A percentile compares a stretch with the other conserved stretches of the same genome.
phyloP scores from a whole-genome alignment of 2,113 vertebrate genomes.

The Sula dactylatra region DNA sequence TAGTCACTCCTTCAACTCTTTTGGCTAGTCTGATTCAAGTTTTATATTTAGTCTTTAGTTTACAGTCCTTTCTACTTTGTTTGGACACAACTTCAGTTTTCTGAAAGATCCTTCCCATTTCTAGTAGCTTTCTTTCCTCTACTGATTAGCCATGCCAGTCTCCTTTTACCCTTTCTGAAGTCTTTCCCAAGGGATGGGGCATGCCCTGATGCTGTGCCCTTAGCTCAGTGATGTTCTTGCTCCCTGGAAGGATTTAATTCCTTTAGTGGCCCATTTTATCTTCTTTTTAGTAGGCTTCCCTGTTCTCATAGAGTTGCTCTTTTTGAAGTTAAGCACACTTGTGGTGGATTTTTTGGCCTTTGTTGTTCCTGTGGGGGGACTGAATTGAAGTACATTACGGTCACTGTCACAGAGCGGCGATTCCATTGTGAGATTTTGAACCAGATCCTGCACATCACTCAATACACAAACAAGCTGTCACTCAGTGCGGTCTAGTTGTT shows the following conservation, averaged over 20 bases:
- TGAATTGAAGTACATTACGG: conserved; percentile 4
- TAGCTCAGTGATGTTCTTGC: neutral
- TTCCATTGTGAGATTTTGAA: conserved; percentile 25
- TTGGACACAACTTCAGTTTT: neutral
- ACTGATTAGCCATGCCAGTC: neutral
- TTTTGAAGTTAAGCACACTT: conserved; percentile 19
- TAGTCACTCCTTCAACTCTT: neutral
- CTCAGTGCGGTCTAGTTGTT: neutral
- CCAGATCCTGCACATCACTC: neutral
- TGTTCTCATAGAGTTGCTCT: neutral
- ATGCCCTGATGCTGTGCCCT: neutral
- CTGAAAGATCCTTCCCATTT: neutral
- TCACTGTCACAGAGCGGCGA: conserved; percentile 4
- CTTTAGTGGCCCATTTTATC: neutral
- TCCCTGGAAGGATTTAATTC: neutral
- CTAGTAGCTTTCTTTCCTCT: neutral
- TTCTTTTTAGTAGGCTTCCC: neutral
- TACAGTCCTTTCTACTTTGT: neutral
- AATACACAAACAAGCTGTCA: conserved; percentile 37
- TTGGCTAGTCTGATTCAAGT: neutral
- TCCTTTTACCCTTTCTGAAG: neutral
- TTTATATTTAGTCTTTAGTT: neutral
- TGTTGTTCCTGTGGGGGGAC: neutral
- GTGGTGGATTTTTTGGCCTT: conserved; percentile 23
- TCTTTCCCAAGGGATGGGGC: neutral